Evolutionary conservation across 2,113 vertebrate genomes (phyloP).

Genomic region (Bujurquina vittata): DNA sequence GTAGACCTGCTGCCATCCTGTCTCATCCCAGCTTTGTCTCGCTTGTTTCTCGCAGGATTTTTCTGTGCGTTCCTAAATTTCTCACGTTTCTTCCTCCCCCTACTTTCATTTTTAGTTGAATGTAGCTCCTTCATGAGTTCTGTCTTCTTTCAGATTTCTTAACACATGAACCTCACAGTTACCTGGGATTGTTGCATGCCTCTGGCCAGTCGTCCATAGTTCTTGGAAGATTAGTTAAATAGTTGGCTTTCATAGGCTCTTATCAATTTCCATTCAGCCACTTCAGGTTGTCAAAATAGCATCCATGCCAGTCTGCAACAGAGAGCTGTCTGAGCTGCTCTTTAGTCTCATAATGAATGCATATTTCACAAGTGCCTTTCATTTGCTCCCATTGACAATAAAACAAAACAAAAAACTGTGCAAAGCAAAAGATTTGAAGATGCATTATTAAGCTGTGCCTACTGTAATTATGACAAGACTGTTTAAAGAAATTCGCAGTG

Average conservation of each 20-base stretch:
- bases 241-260: background rate
- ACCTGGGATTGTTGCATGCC: background rate
- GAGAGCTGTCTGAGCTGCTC: too few relatives aligned
- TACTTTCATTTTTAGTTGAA: background rate
- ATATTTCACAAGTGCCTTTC: background rate
- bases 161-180: background rate
- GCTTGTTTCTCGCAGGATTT: slow-evolving; percentile 25
- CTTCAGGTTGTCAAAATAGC: background rate
- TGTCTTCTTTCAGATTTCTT: background rate
- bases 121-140: background rate
- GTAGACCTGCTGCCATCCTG: slow-evolving; percentile 27
- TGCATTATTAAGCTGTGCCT: background rate
- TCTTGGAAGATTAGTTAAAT: background rate
- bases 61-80: slow-evolving; percentile 12
- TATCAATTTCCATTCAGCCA: background rate
- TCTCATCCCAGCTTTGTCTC: slow-evolving; percentile 55
- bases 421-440: background rate
- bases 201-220: background rate
- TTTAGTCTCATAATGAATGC: too few relatives aligned
- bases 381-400: background rate
- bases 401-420: background rate
- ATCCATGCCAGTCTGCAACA: background rate
- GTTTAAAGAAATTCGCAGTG: background rate
- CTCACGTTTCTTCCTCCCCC: background rate
- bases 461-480: background rate